phyloP scores from a whole-genome alignment of 23 tunicate species.

The Styela clava region DNA sequence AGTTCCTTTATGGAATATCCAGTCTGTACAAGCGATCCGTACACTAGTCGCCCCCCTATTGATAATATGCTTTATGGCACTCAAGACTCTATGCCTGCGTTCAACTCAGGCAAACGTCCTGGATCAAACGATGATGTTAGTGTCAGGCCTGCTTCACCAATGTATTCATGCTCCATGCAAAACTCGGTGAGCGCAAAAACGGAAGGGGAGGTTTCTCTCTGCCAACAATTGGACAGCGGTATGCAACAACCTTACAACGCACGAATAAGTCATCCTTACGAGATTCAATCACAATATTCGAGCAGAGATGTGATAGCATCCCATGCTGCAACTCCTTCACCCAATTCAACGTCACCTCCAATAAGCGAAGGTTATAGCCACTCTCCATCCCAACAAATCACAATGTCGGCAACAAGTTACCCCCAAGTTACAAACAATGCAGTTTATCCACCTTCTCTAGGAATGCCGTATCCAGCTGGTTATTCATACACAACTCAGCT shows the following conservation, averaged over 20 bases:
- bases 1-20: constrained; percentile 90
- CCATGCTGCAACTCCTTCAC: constrained; percentile 18
- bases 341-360: constrained; percentile 25
- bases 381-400: constrained; percentile 20
- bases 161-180: constrained; percentile 17
- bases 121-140: constrained; percentile 13
- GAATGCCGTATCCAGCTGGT: constrained; percentile 1
- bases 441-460: background rate
- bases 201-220: background rate
- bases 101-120: constrained; percentile 8
- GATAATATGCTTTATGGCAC: constrained; percentile 25
- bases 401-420: constrained; percentile 9
- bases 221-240: background rate
- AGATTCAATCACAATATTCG: constrained; percentile 11
- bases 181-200: background rate
- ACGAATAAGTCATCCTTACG: constrained; percentile 8
- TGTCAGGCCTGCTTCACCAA: background rate
- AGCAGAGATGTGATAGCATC: constrained; percentile 13
- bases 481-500: constrained; percentile 19
- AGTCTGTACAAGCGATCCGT: constrained; percentile 51
- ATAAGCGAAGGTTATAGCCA: constrained; percentile 15
- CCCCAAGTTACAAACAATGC: constrained; percentile 12
- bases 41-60: constrained; percentile 25
- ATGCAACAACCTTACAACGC: constrained; percentile 13
- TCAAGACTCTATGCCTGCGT: background rate